phyloP scores from a whole-genome alignment of 1,140 invertebrate genomes.

The Pachyrhynchus sulphureomaculatus region DNA sequence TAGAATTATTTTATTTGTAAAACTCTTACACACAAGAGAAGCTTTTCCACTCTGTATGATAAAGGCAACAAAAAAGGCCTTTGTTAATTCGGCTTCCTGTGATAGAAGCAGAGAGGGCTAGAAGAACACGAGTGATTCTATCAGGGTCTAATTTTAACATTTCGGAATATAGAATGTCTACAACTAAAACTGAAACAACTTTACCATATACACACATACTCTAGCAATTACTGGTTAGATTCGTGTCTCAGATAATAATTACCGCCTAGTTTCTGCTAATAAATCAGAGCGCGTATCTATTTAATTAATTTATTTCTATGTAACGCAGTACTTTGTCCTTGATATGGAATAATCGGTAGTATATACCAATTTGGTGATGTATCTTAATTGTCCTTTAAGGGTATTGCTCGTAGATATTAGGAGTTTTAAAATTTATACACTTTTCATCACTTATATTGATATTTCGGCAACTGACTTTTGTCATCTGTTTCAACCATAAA shows the following conservation, averaged over 20 bases:
- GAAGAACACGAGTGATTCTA: no score
- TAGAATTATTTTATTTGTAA: no score
- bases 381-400: background rate
- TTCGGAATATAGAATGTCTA: background rate
- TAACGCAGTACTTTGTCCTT: background rate
- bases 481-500: no score
- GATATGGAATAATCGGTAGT: background rate
- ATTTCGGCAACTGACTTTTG: no score
- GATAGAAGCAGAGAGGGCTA: no score
- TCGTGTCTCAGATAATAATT: constrained; percentile 12
- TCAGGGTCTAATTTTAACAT: no score
- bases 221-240: constrained; percentile 10
- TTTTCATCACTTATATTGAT: no score
- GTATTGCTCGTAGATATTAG: background rate
- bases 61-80: no score
- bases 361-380: background rate
- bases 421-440: no score
- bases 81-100: no score
- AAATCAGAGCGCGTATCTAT: constrained; percentile 15
- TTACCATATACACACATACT: background rate
- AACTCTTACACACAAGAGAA: no score
- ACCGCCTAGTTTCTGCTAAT: constrained; percentile 7
- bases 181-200: background rate
- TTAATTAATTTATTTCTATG: constrained; percentile 17
- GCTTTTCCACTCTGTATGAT: no score